phyloP scores from a whole-genome alignment of 2,888 invertebrate species.

The Polymixis lichenea region DNA sequence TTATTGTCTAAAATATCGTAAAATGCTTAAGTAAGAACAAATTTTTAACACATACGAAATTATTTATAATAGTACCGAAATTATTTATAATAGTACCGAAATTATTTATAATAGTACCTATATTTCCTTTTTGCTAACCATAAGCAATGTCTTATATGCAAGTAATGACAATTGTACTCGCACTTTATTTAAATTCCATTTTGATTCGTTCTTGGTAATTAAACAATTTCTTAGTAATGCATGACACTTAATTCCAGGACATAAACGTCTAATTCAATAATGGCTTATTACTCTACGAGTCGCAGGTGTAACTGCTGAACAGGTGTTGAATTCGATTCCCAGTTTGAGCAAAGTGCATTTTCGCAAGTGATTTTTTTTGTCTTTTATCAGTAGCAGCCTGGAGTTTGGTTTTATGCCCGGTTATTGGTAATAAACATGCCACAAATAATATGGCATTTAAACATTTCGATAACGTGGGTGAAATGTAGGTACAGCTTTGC shows the following conservation, averaged over 20 bases:
- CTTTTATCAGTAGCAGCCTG: neutral
- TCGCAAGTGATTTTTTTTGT: neutral
- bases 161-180: slow-evolving; percentile 14
- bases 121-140: slow-evolving; percentile 22
- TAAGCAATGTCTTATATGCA: neutral
- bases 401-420: neutral
- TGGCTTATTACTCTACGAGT: neutral
- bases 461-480: neutral
- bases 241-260: neutral
- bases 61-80: neutral
- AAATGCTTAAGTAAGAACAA: neutral
- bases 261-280: neutral
- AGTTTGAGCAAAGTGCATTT: neutral
- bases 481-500: neutral
- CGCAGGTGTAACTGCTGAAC: neutral
- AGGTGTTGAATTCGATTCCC: neutral
- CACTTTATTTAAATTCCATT: slow-evolving; percentile 18
- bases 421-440: neutral
- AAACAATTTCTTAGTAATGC: slow-evolving; percentile 15
- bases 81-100: neutral
- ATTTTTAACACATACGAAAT: neutral
- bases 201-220: slow-evolving; percentile 13
- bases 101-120: slow-evolving; percentile 3
- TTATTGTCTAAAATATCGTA: slow-evolving; percentile 14
- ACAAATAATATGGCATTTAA: neutral